phyloP scores from a whole-genome alignment of 2,113 vertebrate species.

The Struthio camelus region DNA sequence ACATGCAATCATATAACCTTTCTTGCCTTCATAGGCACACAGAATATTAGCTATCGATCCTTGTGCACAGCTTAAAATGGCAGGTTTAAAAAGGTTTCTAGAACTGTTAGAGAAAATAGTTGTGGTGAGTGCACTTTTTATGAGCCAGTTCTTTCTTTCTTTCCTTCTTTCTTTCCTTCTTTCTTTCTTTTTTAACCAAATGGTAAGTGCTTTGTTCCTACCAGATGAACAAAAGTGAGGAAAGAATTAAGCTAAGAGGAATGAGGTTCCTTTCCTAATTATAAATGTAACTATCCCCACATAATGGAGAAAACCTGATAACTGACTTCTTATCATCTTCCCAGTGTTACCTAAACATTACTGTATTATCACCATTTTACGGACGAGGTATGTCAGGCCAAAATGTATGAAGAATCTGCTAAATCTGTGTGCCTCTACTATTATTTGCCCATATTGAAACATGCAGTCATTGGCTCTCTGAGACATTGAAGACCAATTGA shows the following conservation, averaged over 20 bases:
- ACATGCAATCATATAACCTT: not conserved
- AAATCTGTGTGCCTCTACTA: not conserved
- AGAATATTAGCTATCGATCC: not conserved
- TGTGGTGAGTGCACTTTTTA: not conserved
- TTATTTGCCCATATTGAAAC: not conserved
- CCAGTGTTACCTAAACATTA: not conserved
- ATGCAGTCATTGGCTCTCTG: not conserved
- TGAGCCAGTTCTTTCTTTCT: not conserved
- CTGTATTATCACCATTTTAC: not conserved
- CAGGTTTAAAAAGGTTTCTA: not conserved
- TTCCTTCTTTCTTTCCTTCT: too few relatives aligned
- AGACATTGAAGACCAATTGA: not conserved
- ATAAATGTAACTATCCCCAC: not conserved
- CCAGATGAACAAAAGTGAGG: not conserved
- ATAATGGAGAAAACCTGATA: not conserved
- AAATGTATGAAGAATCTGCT: accelerated
- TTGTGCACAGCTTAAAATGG: not conserved
- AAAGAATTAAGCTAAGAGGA: not conserved
- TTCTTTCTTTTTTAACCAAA: not conserved
- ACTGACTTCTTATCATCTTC: not conserved
- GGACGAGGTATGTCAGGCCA: not conserved
- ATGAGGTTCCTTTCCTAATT: not conserved
- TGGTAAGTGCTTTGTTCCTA: not conserved
- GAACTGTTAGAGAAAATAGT: not conserved
- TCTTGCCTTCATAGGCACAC: not conserved